Base-by-base conservation (phyloP, 2,797 vertebrate species). In the Rhincodon typus region DNA sequence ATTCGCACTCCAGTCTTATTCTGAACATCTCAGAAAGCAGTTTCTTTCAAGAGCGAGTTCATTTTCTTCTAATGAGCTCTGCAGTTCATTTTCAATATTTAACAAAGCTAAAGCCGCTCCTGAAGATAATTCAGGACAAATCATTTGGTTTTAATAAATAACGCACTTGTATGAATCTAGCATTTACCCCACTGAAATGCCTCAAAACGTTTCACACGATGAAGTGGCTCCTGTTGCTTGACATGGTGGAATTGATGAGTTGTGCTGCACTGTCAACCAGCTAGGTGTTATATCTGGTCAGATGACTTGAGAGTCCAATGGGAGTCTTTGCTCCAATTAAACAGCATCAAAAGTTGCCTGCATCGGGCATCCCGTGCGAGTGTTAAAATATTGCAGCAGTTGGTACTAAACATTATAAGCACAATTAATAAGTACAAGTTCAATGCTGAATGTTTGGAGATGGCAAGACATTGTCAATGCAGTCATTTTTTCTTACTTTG, bases 41-140 rank as follows among this genome's bases (percentile, higher is more conserved):
- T 46, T 23, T 30, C 38, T 91, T 67, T 67, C 69, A 69, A 93
- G 90, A 42, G 66, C 38, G n/a, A n/a, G 70, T 53, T 95, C 8
- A 72, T 94, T 72, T 27, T 72, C 42, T 46, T 72, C 66, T 30
- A 72, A 94, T 17, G 38, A 72, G 91, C 72, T 25, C 93, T 94
- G 67, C 66, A 27, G 67, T 94, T 70, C 67, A 46, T 50, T 30
- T 72, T 94, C 46, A n/a, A 2, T 77, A 77, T 30, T 74, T 95
- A 62, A 91, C 88, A 57, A 91, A 91, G 66, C 34, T 30, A 91
- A 34, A n/a, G 46, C 27, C 46, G 34, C 15, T 34, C 30, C 94
- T 77, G 94, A 57, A 53, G 42, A 34, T 74, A 57, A 95, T 34
- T 77, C 50, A 74, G 50, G 70, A 95, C 46, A 95, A 95, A 95